phyloP scores from a whole-genome alignment of 2,797 vertebrate genomes.

The Myotis findleyi region DNA sequence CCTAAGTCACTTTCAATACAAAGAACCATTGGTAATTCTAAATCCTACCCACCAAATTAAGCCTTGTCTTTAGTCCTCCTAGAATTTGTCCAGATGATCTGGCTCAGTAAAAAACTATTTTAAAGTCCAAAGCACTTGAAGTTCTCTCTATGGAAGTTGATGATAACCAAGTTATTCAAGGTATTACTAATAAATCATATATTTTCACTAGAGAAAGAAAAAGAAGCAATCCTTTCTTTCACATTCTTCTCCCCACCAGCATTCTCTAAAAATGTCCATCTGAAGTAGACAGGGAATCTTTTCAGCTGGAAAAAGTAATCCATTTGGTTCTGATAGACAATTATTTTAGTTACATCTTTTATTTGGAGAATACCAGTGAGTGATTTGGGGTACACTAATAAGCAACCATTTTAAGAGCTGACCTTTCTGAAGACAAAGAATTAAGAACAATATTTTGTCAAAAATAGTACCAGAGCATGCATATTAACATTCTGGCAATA shows the following conservation, averaged over 20 bases:
- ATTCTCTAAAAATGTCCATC: conserved; percentile 54
- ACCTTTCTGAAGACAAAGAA: conserved; percentile 13
- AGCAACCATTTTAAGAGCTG: not conserved
- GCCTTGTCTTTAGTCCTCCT: not conserved
- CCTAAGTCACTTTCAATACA: not conserved
- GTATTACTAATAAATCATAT: not conserved
- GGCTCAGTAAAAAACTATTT: conserved; percentile 20
- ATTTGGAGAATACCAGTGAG: not conserved
- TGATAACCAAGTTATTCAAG: conserved; percentile 19
- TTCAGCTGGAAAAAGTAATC: conserved; percentile 19
- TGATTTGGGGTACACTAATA: not conserved
- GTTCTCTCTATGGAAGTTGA: conserved; percentile 33
- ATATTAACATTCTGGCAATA: conserved; percentile 8
- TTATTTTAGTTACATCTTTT: not conserved
- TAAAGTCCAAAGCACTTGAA: conserved; percentile 40
- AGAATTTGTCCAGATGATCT: conserved; percentile 6
- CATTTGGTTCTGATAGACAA: not conserved
- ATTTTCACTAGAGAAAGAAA: conserved; percentile 42
- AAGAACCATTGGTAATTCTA: conserved; percentile 8
- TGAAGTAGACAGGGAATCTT: not conserved
- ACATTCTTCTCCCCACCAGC: not conserved
- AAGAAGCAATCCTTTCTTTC: not conserved
- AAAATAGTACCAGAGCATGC: not conserved
- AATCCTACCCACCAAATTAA: conserved; percentile 22
- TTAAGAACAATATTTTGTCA: not conserved